Percentiles rank a stretch among this genome's conserved stretches.
Conservation (phyloP, 2,113 vertebrate genomes). For the Sinocyclocheilus rhinocerous region DNA sequence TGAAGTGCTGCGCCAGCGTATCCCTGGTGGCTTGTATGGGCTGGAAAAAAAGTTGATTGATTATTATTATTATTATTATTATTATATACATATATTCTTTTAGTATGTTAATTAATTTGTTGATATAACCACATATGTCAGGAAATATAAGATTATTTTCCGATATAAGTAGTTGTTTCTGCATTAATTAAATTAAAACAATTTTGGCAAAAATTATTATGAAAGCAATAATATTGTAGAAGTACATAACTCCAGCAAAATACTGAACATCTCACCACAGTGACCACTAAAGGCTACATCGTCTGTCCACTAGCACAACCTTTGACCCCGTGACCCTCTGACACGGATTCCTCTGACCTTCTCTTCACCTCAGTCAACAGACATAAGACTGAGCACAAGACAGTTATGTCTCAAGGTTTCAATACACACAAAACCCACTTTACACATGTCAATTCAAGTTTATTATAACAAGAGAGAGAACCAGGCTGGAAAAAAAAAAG, state of each 20-base stretch:
- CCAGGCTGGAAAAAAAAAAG: conserved; percentile 54
- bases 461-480: conserved; percentile 42
- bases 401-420: conserved; percentile 27
- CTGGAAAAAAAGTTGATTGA: background rate
- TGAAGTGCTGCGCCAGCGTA: conserved; percentile 30
- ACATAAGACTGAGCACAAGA: background rate
- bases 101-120: conserved; percentile 24
- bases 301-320: background rate
- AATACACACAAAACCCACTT: conserved; percentile 45
- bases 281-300: background rate
- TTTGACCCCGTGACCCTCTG: conserved; percentile 25
- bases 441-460: conserved; percentile 48
- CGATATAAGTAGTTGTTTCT: background rate
- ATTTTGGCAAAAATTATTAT: background rate
- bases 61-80: background rate
- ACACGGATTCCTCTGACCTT: conserved; percentile 9
- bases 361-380: background rate
- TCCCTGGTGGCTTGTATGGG: background rate
- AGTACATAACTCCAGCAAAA: too few relatives aligned
- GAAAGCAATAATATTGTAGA: background rate
- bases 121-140: conserved; percentile 20
- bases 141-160: background rate
- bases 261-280: background rate
- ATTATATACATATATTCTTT: background rate
- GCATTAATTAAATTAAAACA: background rate